Conservation (phyloP, 2,888 invertebrate genomes). For the Brassicogethes aeneus region DNA sequence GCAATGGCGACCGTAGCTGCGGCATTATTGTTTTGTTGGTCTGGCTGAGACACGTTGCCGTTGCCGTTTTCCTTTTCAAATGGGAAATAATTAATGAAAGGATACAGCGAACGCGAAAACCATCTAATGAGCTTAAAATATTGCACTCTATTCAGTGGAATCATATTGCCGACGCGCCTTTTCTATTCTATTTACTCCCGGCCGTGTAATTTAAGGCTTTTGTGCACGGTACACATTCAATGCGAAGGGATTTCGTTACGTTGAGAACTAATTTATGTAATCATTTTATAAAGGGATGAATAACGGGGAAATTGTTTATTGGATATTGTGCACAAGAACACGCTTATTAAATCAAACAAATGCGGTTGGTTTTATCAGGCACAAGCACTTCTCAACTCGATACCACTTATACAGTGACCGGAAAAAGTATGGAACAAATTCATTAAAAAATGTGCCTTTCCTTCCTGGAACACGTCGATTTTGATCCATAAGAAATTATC, state of each 20-base stretch:
- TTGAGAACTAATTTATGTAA: neutral
- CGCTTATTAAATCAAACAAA: no score
- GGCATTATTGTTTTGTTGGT: neutral
- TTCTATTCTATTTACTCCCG: neutral
- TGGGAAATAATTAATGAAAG: slow-evolving; percentile 1
- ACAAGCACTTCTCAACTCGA: no score
- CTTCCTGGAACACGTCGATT: no score
- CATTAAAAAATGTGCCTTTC: no score
- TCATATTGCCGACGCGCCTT: neutral
- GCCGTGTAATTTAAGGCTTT: neutral
- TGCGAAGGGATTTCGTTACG: neutral
- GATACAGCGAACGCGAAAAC: neutral
- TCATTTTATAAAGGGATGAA: neutral
- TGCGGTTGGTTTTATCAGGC: no score
- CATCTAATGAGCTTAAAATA: slow-evolving; percentile 1
- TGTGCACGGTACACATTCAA: neutral
- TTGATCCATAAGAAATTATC: no score
- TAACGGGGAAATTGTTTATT: neutral
- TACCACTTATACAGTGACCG: no score
- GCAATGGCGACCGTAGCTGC: neutral
- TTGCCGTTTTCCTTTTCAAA: neutral
- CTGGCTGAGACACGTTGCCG: neutral
- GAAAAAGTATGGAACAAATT: no score
- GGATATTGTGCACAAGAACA: neutral
- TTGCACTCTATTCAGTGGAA: neutral